Evolutionary conservation across 2,797 vertebrate genomes (phyloP).

Genomic region (Morus bassanus): DNA sequence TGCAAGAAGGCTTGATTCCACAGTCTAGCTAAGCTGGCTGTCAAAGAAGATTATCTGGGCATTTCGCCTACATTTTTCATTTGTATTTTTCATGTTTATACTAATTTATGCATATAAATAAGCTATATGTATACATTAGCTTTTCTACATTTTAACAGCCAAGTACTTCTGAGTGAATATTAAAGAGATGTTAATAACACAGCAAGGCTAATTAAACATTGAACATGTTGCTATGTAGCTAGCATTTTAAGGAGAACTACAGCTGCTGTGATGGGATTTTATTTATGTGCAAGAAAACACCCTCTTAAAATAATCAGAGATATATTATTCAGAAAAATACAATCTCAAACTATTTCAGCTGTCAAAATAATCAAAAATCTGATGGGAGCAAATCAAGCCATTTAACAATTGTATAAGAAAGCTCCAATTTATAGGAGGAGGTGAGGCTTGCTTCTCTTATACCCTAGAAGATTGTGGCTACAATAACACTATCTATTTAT

Average conservation of each 20-base stretch:
- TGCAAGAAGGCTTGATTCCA: not conserved
- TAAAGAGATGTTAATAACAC: constrained; percentile 42
- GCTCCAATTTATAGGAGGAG: not conserved
- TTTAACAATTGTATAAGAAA: not conserved
- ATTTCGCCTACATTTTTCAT: not conserved
- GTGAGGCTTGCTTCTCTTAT: not conserved
- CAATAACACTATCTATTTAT: not conserved
- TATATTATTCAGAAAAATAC: constrained; percentile 21
- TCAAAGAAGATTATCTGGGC: not conserved
- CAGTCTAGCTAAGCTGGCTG: not conserved
- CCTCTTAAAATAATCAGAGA: constrained; percentile 27
- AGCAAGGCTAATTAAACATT: constrained; percentile 48
- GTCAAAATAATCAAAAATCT: not conserved
- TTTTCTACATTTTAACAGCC: constrained; percentile 4
- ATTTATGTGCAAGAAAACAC: not conserved
- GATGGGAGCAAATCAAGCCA: not conserved
- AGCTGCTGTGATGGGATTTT: constrained; percentile 31
- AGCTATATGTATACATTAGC: not conserved
- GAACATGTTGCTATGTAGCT: not conserved
- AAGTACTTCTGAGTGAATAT: constrained; percentile 34
- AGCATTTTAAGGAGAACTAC: constrained; percentile 36
- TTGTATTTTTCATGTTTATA: not conserved
- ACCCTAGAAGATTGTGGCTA: not conserved
- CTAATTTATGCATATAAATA: constrained; percentile 18
- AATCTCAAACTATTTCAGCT: constrained; percentile 15